Base-by-base conservation (phyloP, 2,113 vertebrate genomes). In the Cololabis saira region DNA sequence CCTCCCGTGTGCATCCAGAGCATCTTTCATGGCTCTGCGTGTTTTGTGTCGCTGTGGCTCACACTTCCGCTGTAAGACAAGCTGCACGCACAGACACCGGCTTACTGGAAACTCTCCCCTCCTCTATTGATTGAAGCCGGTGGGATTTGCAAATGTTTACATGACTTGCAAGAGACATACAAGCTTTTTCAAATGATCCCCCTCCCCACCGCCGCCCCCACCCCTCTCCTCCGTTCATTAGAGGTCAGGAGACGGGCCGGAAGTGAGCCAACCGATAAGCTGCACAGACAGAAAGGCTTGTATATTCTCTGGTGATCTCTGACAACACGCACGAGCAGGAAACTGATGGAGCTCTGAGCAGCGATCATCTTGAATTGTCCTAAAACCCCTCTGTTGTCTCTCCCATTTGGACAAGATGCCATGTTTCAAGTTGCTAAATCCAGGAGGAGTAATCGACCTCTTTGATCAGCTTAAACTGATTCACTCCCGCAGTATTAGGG, bases 41-140 rank as follows among this genome's bases (percentile, higher is more conserved):
- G 41, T 58, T 44, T 19, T 9, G 41, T 83, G 66, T 70, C 64
- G 45, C 52, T 0, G 2, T 18, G 60, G 24, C 27, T 40, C 22
- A 49, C 12, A 33, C 61, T 52, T 75, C 60, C 30, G 7, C 52
- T 78, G 83, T 88, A 76, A 78, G 67, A 78, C 66, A 84, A 86
- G 81, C 81, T 64, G 53, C 2, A 12, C 16, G 57, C 68, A 56
- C 54, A 59, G 57, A 68, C 19, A 15, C 67, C 42, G 51, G 65
- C 58, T 90, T 87, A 78, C 90, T 82, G 90, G 88, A 90, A 91
- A 67, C 74, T 76, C 78, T 80, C 59, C 65, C 66, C 66, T 83
- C 65, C 59, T 10, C 12, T 88, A 91, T 91, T 88, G 90, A 91
- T 91, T 89, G 84, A 63, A 22, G 37, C 19, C 41, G 8, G 55